Evolutionary conservation across 2,888 invertebrate genomes (phyloP), one percentile per base, ranked within the genome.

Genomic region (Ptychoptera contaminata): DNA sequence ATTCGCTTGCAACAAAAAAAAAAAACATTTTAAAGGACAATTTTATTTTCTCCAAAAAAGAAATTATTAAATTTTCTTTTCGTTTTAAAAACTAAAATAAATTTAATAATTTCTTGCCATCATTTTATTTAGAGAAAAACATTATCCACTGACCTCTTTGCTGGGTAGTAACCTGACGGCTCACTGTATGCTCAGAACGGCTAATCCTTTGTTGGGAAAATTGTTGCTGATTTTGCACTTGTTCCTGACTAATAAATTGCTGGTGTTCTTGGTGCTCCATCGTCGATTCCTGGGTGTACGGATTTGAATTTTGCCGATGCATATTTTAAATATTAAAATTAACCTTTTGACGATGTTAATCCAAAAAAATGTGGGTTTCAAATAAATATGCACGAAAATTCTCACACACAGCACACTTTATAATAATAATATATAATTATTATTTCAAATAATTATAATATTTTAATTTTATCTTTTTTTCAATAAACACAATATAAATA

Each of bases 161-260:
- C 66, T 79, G 79, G 52, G 63, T 63, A 69, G 80, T 79, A 70
- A 81, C 73, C 69, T 85, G 83, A 61, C 81, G 73, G 56, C 81
- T 80, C 68, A 80, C 77, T 65, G 79, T 82, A 66, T 81, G 81
- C 70, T 84, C 83, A 55, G 80, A 81, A 62, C 77, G 70, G 63
- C 73, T 75, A 60, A 75, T 71, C 62, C 72, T 69, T 62, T 73
- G 72, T 61, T 75, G 71, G 54, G 65, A 65, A 48, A 60, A 63
- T 56, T 69, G 69, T 57, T 72, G 71, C 54, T 67, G 67, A 38
- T 61, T 61, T 48, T 63, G 59, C 48, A 60, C 60, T 50, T 60
- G 60, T 36, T 54, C 59, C 52, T 64, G 65, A 47, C 58, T 60
- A 43, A 62, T 61, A 46, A 54, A 57, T 38, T 61, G 62, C 46